Evolutionary conservation across 2,113 vertebrate species (phyloP), one percentile per base, ranked within the genome.

Genomic region (Oncorhynchus mykiss): DNA sequence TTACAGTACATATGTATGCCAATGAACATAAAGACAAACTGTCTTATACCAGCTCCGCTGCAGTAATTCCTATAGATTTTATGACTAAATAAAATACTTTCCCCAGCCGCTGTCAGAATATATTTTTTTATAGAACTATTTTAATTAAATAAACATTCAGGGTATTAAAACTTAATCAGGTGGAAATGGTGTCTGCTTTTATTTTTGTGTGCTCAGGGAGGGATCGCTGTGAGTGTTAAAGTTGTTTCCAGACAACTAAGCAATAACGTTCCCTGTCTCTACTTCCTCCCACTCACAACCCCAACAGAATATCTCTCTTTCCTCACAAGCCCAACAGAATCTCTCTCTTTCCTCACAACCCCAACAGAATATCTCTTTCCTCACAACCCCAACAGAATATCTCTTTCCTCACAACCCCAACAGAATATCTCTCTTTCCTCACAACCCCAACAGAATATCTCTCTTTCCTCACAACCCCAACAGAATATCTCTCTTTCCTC

Each of bases 161-260:
- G 67, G 13, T 54, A 5, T 6, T 45, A 34, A 29, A 39, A 68
- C 18, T 20, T 39, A 68, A 68, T 68, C 67, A 68, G 31, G 67
- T 39, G 31, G 67, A 68, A 68, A 20, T 68, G 49, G 31, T 68
- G 29, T 34, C 67, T 20, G 67, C 13, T 18, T 34, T 68, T 12
- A 72, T 34, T 24, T 14, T 11, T 45, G 39, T 71, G 70, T 24
- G 24, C 51, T 54, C 13, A 57, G 14, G 22, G 8, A 73, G 49
- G 62, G 24, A 72, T 45, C 4, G 22, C 9, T 20, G 27, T 34
- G 51, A 25, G 29, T 27, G 70, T 74, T 29, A 34, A 69, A 79
- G 13, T 57, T 25, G 51, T 70, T 80, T 72, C 54, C 70, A 74
- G 39, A 67, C 73, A 79, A 57, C 29, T 71, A 57, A 73, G 51